Evolutionary conservation across 37 sponge, comb jelly and placozoan species (phyloP), one percentile per base, ranked within the genome.

Genomic region (Beroe forskalii): DNA sequence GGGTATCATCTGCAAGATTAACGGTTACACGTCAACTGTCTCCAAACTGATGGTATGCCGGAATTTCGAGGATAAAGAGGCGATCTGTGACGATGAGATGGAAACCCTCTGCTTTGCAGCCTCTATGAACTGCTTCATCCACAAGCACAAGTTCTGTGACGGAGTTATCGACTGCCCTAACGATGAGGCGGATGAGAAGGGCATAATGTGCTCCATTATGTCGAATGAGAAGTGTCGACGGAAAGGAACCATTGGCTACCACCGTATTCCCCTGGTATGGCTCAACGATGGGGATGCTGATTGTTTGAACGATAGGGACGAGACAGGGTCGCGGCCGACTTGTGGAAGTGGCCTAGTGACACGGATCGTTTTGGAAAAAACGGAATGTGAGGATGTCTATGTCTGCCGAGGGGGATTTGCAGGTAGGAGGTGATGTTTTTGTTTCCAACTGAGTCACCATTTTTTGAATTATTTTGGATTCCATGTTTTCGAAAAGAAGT

Each of bases 121-220:
- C 20, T 23, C 25, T 64, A 22, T 6, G 31, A 23, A n/a, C 66
- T 64, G 66, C 17, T 30, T 23, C 66, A 4, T 64, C 25, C 66
- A 64, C 66, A 64, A 64, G 17, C 66, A 64, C 66, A 23, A 64
- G 31, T 22, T 64, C 3, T 64, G 66, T 64, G 66, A 64, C 66
- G 66, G 66, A 64, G 17, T 64, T 6, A 64, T 22, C 30, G 66
- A 64, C 66, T 64, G 66, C 25, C n/a, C n/a, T n/a, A 4, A 23
- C 4, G 31, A 27, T 22, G 66, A 27, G 4, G 14, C 66, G 6
- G 66, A 64, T 23, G 66, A 64, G 66, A 30, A 23, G 25, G 3
- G 4, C 4, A 4, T 22, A 3, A 30, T 23, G 25, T 64, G 66
- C 17, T 8, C 31, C 66, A 8, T 22, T 23, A 64, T 64, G 66